A percentile compares a stretch with the other conserved stretches of the same genome.
These are phyloP conservation scores for Geranospiza caerulescens DNA, from an alignment of 2,797 vertebrate genomes.

Conservation along the genomic window DNA sequence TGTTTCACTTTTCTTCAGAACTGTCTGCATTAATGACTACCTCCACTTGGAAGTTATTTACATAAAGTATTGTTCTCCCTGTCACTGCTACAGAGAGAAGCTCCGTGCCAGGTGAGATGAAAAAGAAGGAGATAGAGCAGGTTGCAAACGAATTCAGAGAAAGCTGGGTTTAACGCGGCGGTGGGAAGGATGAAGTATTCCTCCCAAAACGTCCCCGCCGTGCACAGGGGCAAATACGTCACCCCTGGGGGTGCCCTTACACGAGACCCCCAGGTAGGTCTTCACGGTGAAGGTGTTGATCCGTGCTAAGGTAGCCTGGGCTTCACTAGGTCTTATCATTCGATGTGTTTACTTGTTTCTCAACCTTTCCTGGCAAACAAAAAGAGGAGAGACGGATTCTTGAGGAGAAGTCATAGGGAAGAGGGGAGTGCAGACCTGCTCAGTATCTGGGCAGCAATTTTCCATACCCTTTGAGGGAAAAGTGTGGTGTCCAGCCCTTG, in stretches of 20 bases:
- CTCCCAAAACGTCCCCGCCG: neutral
- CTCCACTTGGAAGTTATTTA: conserved; percentile 40
- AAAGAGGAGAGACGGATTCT: neutral
- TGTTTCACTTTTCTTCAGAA: conserved; percentile 25
- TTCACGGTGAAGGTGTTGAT: neutral
- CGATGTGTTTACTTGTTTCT: neutral
- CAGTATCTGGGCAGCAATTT: neutral
- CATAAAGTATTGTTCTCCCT: conserved; percentile 49
- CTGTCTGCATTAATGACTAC: conserved; percentile 41
- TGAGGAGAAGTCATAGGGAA: neutral
- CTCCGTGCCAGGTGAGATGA: neutral
- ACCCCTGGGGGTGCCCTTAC: neutral
- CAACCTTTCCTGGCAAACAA: neutral
- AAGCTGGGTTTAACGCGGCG: accelerated
- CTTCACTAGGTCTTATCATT: neutral
- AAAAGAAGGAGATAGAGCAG: neutral
- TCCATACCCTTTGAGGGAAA: neutral
- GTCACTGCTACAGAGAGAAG: neutral
- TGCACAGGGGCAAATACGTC: neutral
- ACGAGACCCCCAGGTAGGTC: neutral
- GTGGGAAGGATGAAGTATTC: neutral
- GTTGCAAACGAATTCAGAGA: neutral
- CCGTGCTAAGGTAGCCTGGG: neutral
- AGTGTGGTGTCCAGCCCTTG: neutral
- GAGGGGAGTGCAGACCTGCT: neutral